Base-by-base conservation (phyloP, 2,888 invertebrate species). In the Phanerotoma sp. region DNA sequence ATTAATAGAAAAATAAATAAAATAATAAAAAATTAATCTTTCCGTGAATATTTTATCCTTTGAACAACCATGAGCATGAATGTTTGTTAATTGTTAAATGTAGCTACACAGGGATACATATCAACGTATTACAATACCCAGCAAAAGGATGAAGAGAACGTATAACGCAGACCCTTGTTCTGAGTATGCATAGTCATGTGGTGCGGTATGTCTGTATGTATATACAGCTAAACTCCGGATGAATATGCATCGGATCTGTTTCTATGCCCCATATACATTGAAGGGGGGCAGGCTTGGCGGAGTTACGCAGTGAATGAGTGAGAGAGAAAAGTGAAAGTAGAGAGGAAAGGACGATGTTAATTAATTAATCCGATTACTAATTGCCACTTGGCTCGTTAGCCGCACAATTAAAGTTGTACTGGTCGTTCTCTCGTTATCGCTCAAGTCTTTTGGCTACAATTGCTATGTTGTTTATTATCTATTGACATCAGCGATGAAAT, bases 291-390 rank as follows among this genome's bases (percentile, higher is more conserved):
- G n/a, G n/a, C n/a, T n/a, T 54, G 46, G 41, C 35, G 52, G 53
- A 48, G 49, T 16, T 22, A 30, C 41, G 25, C 33, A 38, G 42
- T 13, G 45, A 28, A 38, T n/a, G 13, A 15, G 30, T 20, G n/a
- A 48, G 46, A 33, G 28, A 37, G 16, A 35, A n/a, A 15, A 15
- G 35, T 35, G 21, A 10, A 42, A 10, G 9, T 7, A 25, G n/a
- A 28, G 38, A 13, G 41, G 38, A 50, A 32, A 46, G 33, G 54
- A 33, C 45, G 35, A 46, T 54, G 53, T 60, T 57, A 62, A 63
- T 63, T 63, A 63, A 62, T 63, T 62, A 63, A 63, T 63, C 61
- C 58, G 56, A 63, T 63, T 62, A 63, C 60, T 56, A 61, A 63
- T 58, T 59, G 62, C 61, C 53, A 62, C 60, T 59, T 59, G 58